Evolutionary conservation across 1,140 invertebrate genomes (phyloP), one percentile per base, ranked within the genome.

Genomic region (Drosophila navojoa): DNA sequence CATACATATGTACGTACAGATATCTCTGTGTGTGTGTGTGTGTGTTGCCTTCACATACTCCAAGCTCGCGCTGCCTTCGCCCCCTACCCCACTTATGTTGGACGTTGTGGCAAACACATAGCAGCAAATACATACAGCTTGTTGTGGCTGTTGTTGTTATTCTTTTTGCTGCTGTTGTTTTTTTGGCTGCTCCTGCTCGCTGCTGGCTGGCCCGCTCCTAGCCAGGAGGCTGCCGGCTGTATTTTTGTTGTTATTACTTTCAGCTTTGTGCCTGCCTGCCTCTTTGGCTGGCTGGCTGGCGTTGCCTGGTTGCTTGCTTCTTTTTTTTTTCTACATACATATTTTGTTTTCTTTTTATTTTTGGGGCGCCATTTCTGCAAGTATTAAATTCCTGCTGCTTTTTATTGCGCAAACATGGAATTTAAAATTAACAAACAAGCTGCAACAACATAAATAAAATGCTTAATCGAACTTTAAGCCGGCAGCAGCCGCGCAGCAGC

Each of bases 371-470:
- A 84, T 84, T 84, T 84, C 45, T 16, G 64, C 76, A 64, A 82
- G 84, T 87, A 87, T 87, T 79, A 81, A 87, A 87, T 87, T 89
- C 82, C 69, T 73, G 67, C 69, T 67, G 68, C 73, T 72, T 79
- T 84, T 84, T 85, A 85, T 75, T 63, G 80, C 80, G 71, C 68
- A 85, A 86, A 87, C 82, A 87, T 87, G 82, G 76, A 87, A 87
- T 87, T 87, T 87, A 87, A 87, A 87, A 87, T 87, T 79, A 87
- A 87, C 82, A 87, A 74, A 79, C 76, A 87, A 87, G 77, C 79
- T 85, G 78, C 67, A 71, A 49, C 49, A 62, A 40, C 49, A 61
- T 62, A 55, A 66, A 70, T 53, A 49, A 60, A 64, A 63, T 67
- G 50, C 53, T 75, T 71, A 86, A 81, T 67, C 81, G 71, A 71